Base-by-base conservation (phyloP, 2,113 vertebrate genomes). In the Caranx melampygus region DNA sequence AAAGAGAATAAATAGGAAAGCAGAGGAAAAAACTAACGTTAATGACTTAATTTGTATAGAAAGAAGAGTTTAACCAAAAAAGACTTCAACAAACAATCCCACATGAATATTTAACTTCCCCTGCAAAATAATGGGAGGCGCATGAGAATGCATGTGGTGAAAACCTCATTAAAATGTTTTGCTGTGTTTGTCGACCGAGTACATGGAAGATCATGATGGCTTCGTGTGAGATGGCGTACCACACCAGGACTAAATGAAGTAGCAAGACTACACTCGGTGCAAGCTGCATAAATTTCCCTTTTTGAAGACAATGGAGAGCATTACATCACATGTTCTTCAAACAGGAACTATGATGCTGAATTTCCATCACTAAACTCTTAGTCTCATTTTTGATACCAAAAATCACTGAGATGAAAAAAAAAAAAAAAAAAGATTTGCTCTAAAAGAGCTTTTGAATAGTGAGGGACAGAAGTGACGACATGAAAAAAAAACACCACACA, bases 131-230 rank as follows among this genome's bases (percentile, higher is more conserved):
- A 78, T 62, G 12, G 31, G 64, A 44, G 37, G 52, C 10, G 7
- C 63, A 54, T n/a, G 45, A 83, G 57, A 55, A 58, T 61, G 52
- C n/a, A 49, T 52, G 3, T 47, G 47, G 7, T 42, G 26, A 71
- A 90, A 77, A 72, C 21, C 72, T 79, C 64, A 84, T 77, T 90
- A 71, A 67, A 75, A 67, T 72, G 44, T 79, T 76, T 71, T 78
- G 59, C 63, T 49, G 72, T 44, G 59, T 82, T 75, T 55, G 47
- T 61, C 61, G 40, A 37, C 37, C 59, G 34, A 44, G 57, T 35
- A n/a, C n/a, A 42, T 35, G 31, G 58, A 61, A 66, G 63, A 75
- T 72, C 47, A 60, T 49, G 44, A 71, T 60, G 13, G 35, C 21
- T 74, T 71, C 67, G 13, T 70, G 69, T 70, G 69, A 80, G 68